phyloP scores from a whole-genome alignment of 2,888 invertebrate species.

The Euclidia mi region DNA sequence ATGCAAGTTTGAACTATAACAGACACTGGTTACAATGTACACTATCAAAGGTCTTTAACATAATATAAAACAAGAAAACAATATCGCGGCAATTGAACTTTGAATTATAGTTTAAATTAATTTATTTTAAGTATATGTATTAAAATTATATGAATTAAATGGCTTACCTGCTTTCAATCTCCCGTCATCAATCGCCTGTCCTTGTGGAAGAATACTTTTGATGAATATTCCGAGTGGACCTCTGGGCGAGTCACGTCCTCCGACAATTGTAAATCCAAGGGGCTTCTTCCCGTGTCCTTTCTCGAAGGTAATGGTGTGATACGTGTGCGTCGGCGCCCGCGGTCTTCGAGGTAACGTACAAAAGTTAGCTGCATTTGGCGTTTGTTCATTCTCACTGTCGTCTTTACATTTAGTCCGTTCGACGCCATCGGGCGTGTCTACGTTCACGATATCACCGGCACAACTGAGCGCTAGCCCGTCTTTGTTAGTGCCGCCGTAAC shows the following conservation, averaged over 20 bases:
- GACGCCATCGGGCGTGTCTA: slow-evolving; percentile 79
- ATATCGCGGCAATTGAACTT: no score
- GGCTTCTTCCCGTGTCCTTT: slow-evolving; percentile 96
- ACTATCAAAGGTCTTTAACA: slow-evolving; percentile 20
- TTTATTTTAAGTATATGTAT: no score
- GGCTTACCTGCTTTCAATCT: slow-evolving; percentile 94
- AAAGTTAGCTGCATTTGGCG: slow-evolving; percentile 90
- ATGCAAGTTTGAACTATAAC: slow-evolving; percentile 47
- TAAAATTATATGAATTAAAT: no score
- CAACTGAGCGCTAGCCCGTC: slow-evolving; percentile 83
- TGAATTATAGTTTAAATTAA: no score
- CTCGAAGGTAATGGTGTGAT: slow-evolving; percentile 93
- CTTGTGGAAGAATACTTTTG: slow-evolving; percentile 95
- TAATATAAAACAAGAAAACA: no score
- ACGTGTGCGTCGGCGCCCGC: slow-evolving; percentile 92
- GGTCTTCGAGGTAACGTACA: slow-evolving; percentile 94
- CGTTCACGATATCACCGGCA: slow-evolving; percentile 78
- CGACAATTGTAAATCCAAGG: slow-evolving; percentile 97
- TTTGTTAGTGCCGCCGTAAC: slow-evolving; percentile 87
- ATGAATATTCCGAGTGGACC: slow-evolving; percentile 96
- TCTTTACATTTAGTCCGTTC: slow-evolving; percentile 74
- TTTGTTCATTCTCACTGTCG: slow-evolving; percentile 80
- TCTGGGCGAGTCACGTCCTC: slow-evolving; percentile 95
- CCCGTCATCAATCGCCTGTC: slow-evolving; percentile 96
- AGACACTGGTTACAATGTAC: slow-evolving; percentile 3